Evolutionary conservation across 2,888 invertebrate genomes (phyloP), one percentile per base, ranked within the genome.

Genomic region (Idaea dimidiata): DNA sequence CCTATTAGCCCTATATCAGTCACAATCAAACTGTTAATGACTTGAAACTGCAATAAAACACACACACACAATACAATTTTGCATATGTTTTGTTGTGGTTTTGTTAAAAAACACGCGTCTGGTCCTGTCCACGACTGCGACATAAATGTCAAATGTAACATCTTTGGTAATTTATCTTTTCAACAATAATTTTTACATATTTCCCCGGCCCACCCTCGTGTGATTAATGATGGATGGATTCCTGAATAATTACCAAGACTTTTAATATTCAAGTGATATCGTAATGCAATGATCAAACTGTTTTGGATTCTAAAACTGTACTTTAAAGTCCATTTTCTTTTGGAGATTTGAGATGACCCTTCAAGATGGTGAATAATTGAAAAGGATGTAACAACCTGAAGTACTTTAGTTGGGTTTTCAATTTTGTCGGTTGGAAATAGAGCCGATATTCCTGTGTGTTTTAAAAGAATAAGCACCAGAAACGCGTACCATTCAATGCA

Each of bases 171-270:
- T 92, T 91, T 91, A 91, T 92, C 92, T 91, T 87, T 86, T 85
- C 86, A 88, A 91, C 90, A 91, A 91, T 91, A 76, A 91, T 91
- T 90, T 91, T 92, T 91, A 91, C 89, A 89, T 88, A 83, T 87
- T 86, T 84, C 87, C 86, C 86, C 78, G 76, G 24, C 82, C 82
- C 85, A 87, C 86, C 88, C 87, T 84, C 87, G 73, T 82, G 86
- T 91, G 92, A 92, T 92, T 92, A 92, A 92, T 92, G 92, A 92
- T 91, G 90, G 91, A 92, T 92, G 89, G 91, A 92, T 91, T 91
- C 91, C 91, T 91, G 91, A 92, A 92, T 92, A 92, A 92, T 92
- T 92, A 92, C 91, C 89, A 89, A 88, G 91, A 91, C 89, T 92
- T 92, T 92, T 92, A 91, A 92, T 91, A 91, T 92, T 91, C 88